Base-by-base conservation (phyloP, 2,888 invertebrate species). In the Mesorhabditis spiculigera region DNA sequence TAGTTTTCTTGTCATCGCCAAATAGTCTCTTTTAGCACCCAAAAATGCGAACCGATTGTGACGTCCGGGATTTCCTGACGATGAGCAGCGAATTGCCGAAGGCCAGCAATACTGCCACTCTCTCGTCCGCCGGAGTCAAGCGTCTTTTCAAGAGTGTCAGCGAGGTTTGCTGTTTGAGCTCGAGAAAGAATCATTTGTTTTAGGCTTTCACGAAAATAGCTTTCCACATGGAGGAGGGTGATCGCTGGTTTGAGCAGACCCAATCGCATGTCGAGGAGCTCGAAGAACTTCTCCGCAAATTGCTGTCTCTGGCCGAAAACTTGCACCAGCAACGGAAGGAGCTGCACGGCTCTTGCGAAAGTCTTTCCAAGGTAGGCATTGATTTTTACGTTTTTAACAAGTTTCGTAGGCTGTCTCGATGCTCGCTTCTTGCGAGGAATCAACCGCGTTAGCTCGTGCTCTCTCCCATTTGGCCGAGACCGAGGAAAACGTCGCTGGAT, bases 201-300 rank as follows among this genome's bases (percentile, higher is more conserved):
- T 45, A 73, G 71, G 95, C 95, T 5, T 94, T 98, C 73, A 95
- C 94, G 87, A 97, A 97, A 89, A 95, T 98, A 83, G 94, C 96
- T 0, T 95, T 93, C 87, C 94, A 93, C 89, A 98, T 98, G 96
- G 97, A 97, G 86, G 98, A 99, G 89, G 93, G 92, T 73, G 98
- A 98, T 89, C 92, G 94, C 93, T 98, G 98, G 98, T 98, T 98
- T 88, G 96, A 97, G 87, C 96, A 98, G 87, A 94, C 94, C 85
- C 91, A 92, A 43, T 90, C 91, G 5, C 94, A 95, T 87, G 91
- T 97, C 63, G 75, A 76, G 63, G 92, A 91, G 58, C 89, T 97
- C 43, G 96, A 98, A 86, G 89, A 90, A 28, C 93, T 95, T 85
- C 89, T 97, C 70, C 90, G 93, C 64, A 93, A 76, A 42, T 65